Evolutionary conservation across 1,140 invertebrate genomes (phyloP).

Genomic region (Cyphomyrmex costatus): DNA sequence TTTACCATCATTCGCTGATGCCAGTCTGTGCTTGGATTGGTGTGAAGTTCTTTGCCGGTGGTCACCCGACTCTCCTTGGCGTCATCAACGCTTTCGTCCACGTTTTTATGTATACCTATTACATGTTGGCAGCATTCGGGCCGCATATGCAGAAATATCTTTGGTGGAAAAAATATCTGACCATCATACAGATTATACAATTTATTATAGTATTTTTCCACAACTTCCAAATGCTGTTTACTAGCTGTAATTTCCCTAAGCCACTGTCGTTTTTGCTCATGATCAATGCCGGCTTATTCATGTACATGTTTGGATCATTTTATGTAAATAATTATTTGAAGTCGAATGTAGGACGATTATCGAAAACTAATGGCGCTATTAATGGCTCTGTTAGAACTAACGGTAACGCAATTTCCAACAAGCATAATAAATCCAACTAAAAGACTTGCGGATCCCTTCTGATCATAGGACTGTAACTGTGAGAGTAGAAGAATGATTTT

Average conservation of each 20-base stretch:
- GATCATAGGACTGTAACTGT: not conserved
- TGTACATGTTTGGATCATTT: conserved; percentile 95
- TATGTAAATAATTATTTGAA: conserved; percentile 91
- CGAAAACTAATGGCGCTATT: not conserved
- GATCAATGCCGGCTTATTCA: conserved; percentile 92
- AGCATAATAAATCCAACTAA: not conserved
- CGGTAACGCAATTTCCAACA: not conserved
- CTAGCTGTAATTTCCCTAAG: conserved; percentile 90
- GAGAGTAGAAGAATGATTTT: conserved; percentile 9
- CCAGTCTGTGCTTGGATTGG: conserved; percentile 94
- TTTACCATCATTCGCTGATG: conserved; percentile 92
- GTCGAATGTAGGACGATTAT: conserved; percentile 72
- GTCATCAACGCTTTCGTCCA: conserved; percentile 96
- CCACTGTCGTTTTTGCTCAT: conserved; percentile 90
- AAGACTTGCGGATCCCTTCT: not conserved
- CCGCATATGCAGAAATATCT: conserved; percentile 92
- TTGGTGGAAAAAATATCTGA: conserved; percentile 97
- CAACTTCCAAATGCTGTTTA: conserved; percentile 89
- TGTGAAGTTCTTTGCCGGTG: conserved; percentile 92
- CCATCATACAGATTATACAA: conserved; percentile 94
- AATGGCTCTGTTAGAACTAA: not conserved
- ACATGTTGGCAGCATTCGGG: conserved; percentile 93
- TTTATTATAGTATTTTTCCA: conserved; percentile 93
- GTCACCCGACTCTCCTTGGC: conserved; percentile 93
- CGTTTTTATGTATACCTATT: conserved; percentile 95